phyloP scores from a whole-genome alignment of 2,888 invertebrate genomes.

The Rotaria socialis region DNA sequence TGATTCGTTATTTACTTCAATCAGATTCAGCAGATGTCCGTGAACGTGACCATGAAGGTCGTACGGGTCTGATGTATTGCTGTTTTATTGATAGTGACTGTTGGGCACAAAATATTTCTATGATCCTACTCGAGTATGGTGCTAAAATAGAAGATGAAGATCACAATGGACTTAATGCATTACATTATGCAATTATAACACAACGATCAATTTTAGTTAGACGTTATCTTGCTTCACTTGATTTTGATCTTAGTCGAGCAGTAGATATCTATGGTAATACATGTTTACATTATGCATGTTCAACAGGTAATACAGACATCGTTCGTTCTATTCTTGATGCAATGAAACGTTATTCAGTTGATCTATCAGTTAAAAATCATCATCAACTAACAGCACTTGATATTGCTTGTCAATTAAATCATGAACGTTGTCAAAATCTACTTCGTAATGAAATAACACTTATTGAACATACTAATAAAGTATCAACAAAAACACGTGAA shows the following conservation, averaged over 20 bases:
- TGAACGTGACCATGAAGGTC: conserved; percentile 30
- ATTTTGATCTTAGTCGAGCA: conserved; percentile 40
- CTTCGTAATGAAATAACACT: background rate
- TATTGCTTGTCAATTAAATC: background rate
- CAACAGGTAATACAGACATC: background rate
- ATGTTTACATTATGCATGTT: conserved; percentile 42
- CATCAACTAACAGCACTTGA: background rate
- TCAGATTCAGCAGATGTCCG: background rate
- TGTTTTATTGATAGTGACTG: conserved; percentile 43
- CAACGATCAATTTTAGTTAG: conserved; percentile 36
- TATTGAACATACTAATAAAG: background rate
- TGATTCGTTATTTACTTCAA: conserved; percentile 40
- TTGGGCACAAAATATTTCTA: conserved; percentile 41
- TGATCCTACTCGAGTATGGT: conserved; percentile 38
- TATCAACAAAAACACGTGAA: background rate
- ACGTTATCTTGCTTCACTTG: conserved; percentile 35
- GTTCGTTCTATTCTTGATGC: background rate
- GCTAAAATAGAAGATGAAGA: conserved; percentile 41
- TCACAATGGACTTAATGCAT: conserved; percentile 32
- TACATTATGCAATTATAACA: conserved; percentile 39
- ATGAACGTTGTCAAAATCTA: background rate
- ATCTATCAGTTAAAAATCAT: conserved; percentile 8
- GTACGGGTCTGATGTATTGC: conserved; percentile 38
- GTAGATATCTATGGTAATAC: conserved; percentile 39
- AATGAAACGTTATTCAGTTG: conserved; percentile 33